Evolutionary conservation across 2,797 vertebrate species (phyloP), one percentile per base, ranked within the genome.

Genomic region (Melopsittacus undulatus): DNA sequence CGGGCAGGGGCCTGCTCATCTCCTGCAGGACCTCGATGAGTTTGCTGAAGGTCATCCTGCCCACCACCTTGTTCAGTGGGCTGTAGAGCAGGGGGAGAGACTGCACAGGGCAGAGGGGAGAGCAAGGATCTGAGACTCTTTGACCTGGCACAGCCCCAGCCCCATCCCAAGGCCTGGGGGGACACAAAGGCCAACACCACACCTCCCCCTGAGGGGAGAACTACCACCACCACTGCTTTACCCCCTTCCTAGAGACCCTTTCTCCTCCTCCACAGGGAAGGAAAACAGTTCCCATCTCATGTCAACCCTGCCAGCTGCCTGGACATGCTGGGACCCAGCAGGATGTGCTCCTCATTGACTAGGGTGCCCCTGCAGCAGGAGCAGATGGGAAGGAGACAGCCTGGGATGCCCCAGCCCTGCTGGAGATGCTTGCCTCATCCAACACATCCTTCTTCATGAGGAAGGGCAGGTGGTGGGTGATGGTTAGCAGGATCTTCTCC

Each of bases 41-140:
- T 96, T 99, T 98, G 82, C 97, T 98, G 97, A 99, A 99, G 9
- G 98, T 97, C 94, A 99, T 88, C 7, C 97, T 48, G 42, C 97
- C 95, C 42, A 99, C 98, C 68, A 98, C 98, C 62, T 98, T 95
- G 4, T 98, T 97, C 66, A 99, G 97, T 0, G 99, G 96, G 4
- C 97, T 97, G 87, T 99, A 99, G 64, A 99, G 98, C 73, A 98
- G 97, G 8, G 98, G 98, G n/a, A 99, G 98, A 36, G 98, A 98
- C 99, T 99, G 73, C 73, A 34, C 54, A 97, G 73, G 63, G 77
- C 61, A 80, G 61, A 94, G 51, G 13, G 73, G 82, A 88, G 42
- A 90, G 52, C 36, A 75, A 57, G 38, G 17, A 70, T 70, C 77
- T 96, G 67, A 95, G 86, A 82, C 66, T 3, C 2, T 83, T 42